Evolutionary conservation across 1,140 invertebrate genomes (phyloP).

Genomic region (Wiebesia pumilae): DNA sequence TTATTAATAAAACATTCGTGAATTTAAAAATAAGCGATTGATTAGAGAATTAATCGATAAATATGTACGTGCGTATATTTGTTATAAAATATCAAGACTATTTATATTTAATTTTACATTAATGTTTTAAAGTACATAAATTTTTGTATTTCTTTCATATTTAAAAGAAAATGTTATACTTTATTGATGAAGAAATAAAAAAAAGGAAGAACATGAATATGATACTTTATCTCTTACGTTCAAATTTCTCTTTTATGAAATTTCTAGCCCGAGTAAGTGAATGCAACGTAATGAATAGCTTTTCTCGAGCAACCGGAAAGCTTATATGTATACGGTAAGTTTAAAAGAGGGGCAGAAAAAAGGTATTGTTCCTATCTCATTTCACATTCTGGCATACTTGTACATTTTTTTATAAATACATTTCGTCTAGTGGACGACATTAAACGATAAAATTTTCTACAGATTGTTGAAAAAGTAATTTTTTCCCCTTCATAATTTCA

Average conservation of each 20-base stretch:
- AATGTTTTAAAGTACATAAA: too few relatives aligned
- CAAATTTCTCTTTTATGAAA: constrained; percentile 31
- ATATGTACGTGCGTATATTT: too few relatives aligned
- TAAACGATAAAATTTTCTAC: not conserved
- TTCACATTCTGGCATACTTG: not conserved
- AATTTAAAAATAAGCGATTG: too few relatives aligned
- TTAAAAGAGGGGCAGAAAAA: constrained; percentile 3
- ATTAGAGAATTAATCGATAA: too few relatives aligned
- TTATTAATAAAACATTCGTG: not conserved
- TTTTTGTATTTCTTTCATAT: too few relatives aligned
- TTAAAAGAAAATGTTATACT: not conserved
- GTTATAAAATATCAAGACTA: too few relatives aligned
- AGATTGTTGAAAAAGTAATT: not conserved
- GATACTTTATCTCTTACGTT: constrained; percentile 1
- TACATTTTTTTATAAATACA: constrained; percentile 5
- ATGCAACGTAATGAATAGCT: constrained; percentile 18
- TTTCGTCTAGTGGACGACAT: not conserved
- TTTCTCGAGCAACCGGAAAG: not conserved
- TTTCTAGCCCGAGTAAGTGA: not conserved
- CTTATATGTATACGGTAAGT: not conserved
- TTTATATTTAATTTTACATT: too few relatives aligned
- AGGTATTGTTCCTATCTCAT: not conserved
- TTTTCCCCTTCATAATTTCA: not conserved
- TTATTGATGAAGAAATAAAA: not conserved
- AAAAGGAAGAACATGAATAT: not conserved